Evolutionary conservation across 2,888 invertebrate genomes (phyloP), one percentile per base, ranked within the genome.

Genomic region (Nomada hirtipes): DNA sequence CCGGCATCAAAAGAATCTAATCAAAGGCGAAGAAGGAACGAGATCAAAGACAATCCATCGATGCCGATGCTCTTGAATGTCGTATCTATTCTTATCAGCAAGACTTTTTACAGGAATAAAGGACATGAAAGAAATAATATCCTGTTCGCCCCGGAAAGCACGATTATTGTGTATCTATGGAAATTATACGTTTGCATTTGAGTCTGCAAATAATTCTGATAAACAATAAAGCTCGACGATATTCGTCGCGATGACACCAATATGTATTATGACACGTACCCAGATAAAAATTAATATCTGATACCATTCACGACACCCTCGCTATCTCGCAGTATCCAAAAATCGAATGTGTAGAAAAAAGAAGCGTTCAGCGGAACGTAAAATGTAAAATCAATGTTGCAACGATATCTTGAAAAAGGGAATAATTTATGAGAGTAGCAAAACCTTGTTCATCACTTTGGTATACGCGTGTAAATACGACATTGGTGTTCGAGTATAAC

Each of bases 41-140:
- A 65, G 80, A 80, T 80, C 80, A 80, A 79, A 80, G 80, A 69
- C 50, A 72, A 20, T n/a, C 68, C 53, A 72, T 80, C 71, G 63
- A 47, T 52, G 63, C 42, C 20, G 64, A 55, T 11, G 55, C 23
- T 11, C 29, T 50, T n/a, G 20, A 23, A 76, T 36, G 53, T 67
- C 52, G 71, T n/a, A 67, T 67, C 65, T 26, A 78, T 80, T 78
- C 72, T 72, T 63, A 63, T 29, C 61, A 3, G 50, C 4, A n/a
- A 26, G 44, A 53, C 42, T 50, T 53, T 71, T 76, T 59, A 18
- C 29, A 47, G n/a, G 70, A 2, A 11, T 13, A 15, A 52, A 20
- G 20, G n/a, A 50, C n/a, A 20, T 15, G 9, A n/a, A 10, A 55
- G 15, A 11, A 15, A 36, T 15, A n/a, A 18, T 13, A 20, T 15